Conservation (phyloP, 2,888 invertebrate species). For the Dolichomitus sp. region DNA sequence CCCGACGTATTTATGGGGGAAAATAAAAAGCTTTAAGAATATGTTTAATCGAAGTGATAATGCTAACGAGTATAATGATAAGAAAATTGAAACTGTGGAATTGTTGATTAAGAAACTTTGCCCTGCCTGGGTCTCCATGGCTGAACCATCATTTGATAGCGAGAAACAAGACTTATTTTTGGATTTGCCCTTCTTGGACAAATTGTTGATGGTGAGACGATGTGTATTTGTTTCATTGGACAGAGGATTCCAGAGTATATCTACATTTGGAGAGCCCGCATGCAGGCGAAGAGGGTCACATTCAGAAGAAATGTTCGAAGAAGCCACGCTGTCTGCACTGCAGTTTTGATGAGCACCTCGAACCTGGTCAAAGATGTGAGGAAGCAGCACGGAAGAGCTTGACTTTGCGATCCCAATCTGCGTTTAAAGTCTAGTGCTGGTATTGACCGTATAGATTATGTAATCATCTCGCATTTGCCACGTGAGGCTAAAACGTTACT, state of each 20-base stretch:
- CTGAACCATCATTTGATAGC: slow-evolving; percentile 25
- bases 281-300: background rate
- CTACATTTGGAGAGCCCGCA: background rate
- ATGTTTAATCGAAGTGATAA: slow-evolving; percentile 32
- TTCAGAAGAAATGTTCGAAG: background rate
- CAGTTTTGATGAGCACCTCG: background rate
- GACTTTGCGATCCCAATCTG: slow-evolving; percentile 37
- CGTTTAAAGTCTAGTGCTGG: slow-evolving; percentile 52
- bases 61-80: slow-evolving; percentile 26
- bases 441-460: slow-evolving; percentile 53
- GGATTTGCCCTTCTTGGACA: slow-evolving; percentile 23
- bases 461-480: slow-evolving; percentile 28
- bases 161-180: slow-evolving; percentile 23
- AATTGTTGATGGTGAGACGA: slow-evolving; percentile 19
- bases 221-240: background rate
- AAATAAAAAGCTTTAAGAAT: slow-evolving; percentile 48
- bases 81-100: slow-evolving; percentile 18
- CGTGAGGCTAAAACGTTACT: slow-evolving; percentile 1
- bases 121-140: background rate
- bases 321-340: slow-evolving; percentile 7
- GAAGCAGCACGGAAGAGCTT: slow-evolving; percentile 22
- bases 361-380: slow-evolving; percentile 8
- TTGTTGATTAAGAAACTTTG: slow-evolving; percentile 20
- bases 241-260: background rate
- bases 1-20: slow-evolving; percentile 40